Evolutionary conservation across 2,797 vertebrate species (phyloP), one percentile per base, ranked within the genome.

Genomic region (Coluber constrictor): DNA sequence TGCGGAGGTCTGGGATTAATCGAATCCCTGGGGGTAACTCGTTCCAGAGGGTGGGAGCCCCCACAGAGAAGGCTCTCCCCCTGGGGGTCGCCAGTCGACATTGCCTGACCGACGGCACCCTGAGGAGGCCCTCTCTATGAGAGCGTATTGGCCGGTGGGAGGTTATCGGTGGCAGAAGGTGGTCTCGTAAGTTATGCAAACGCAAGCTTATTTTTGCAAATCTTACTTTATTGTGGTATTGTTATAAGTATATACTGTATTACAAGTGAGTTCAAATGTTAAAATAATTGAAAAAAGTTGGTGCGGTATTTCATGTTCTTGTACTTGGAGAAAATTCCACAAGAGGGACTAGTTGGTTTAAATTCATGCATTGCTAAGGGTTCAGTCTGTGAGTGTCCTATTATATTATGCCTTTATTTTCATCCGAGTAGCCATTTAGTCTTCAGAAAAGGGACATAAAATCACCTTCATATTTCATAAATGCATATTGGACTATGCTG

Each of bases 331-430:
- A 87, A 90, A 59, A 27, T 51, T 93, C 94, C 96, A 94, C 95
- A 88, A 93, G 96, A 96, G 96, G 95, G 96, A 95, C 94, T 20
- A 94, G 93, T 96, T 18, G 93, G 59, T 94, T 92, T 92, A 93
- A 23, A 0, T 66, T 66, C 29, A 66, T 13, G 61, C 1, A 12
- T 27, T 12, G 15, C 9, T 47, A 23, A 89, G 13, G 91, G 93
- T 37, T 83, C 74, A 61, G 63, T 86, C 27, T 23, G 20, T 25
- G 3, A 90, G 88, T 59, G 57, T 94, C 89, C 56, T 60, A 29
- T 47, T 57, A 32, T 16, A 60, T 70, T 87, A 92, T 91, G 92
- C 83, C 89, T 95, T 95, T 93, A 61, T 12, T 89, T 93, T 51
- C 83, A 0, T 89, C 87, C 61, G 93, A 79, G 32, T 95, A 94